Conservation (phyloP, 2,888 invertebrate species). For the Rhogogaster chlorosoma region DNA sequence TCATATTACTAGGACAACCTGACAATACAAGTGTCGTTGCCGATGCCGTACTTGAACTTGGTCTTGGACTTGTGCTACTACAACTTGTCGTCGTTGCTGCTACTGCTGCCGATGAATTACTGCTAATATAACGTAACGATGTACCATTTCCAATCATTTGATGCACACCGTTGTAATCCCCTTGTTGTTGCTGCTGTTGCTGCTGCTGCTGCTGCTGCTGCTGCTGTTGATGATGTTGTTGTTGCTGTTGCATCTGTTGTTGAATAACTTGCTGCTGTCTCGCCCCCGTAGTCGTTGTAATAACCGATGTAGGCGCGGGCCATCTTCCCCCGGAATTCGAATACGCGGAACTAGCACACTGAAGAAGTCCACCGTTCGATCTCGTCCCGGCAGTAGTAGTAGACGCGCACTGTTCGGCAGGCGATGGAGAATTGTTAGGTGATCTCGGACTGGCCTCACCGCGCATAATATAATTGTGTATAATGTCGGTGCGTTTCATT, state of each 20-base stretch:
- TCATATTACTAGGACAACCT: conserved; percentile 79
- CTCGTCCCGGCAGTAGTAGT: conserved; percentile 76
- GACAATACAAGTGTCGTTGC: conserved; percentile 74
- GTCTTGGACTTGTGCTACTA: conserved; percentile 72
- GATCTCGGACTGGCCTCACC: conserved; percentile 80
- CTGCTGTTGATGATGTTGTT: conserved; percentile 74
- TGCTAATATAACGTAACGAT: conserved; percentile 58
- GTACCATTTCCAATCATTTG: background rate
- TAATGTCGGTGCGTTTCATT: conserved; percentile 94
- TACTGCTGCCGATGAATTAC: conserved; percentile 69
- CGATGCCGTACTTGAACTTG: conserved; percentile 70
- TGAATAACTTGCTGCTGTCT: conserved; percentile 74
- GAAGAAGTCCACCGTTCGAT: conserved; percentile 67
- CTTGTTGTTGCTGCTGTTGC: conserved; percentile 71
- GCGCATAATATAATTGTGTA: conserved; percentile 95
- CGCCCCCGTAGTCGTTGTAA: conserved; percentile 81
- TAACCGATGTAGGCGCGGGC: conserved; percentile 80
- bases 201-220: conserved; percentile 78
- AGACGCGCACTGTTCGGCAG: conserved; percentile 80
- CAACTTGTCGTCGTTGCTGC: conserved; percentile 71
- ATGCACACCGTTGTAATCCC: background rate
- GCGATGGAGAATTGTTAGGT: conserved; percentile 75
- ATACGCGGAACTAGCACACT: conserved; percentile 71
- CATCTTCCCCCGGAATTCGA: conserved; percentile 63
- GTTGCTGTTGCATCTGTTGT: conserved; percentile 78